Evolutionary conservation across 1,140 invertebrate genomes (phyloP), one percentile per base, ranked within the genome.

Genomic region (Cylas formicarius): DNA sequence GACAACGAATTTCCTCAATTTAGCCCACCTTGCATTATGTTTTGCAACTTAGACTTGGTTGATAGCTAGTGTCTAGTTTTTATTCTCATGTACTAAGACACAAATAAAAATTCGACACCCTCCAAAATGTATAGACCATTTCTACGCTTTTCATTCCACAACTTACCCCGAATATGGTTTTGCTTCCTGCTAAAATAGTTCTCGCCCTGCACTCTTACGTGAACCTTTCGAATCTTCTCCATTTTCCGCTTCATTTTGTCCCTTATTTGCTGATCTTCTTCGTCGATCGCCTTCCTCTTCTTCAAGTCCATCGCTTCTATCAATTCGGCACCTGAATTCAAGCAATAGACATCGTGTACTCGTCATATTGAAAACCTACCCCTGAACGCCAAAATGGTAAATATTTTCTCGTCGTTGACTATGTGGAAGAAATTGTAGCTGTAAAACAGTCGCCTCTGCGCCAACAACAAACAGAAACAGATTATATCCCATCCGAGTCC

Each of bases 371-470:
- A 11, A 31, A 3, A 20, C 24, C 13, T 31, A 48, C 45, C 46
- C 38, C 39, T 19, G 24, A 28, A 17, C 10, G 38, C 46, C 10
- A 48, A 19, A 23, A 48, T 43, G 2, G 11, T 37, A 10, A 42
- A 34, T 2, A 34, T 34, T 19, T 48, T 48, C 1, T 38, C 33
- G 4, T 42, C 46, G 9, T 43, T 36, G 2, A 48, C 39, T 2
- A 48, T 21, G 32, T 43, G 46, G 4, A 48, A 43, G 26, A 48
- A 48, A 22, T 48, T 32, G 18, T 18, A 48, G 3, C 31, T 28
- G 16, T 48, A 42, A 10, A 48, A 48, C 9, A 48, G 36, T 8
- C 46, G 8, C 17, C 43, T 38, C 27, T 48, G 46, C 24, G 37
- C 1, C 7, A 43, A 42, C 1, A 48, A 34, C 17, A 41, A 48